Percentiles rank a stretch among this genome's conserved stretches.
Conservation (phyloP, 2,888 invertebrate species). For the Drosophila neotestacea region DNA sequence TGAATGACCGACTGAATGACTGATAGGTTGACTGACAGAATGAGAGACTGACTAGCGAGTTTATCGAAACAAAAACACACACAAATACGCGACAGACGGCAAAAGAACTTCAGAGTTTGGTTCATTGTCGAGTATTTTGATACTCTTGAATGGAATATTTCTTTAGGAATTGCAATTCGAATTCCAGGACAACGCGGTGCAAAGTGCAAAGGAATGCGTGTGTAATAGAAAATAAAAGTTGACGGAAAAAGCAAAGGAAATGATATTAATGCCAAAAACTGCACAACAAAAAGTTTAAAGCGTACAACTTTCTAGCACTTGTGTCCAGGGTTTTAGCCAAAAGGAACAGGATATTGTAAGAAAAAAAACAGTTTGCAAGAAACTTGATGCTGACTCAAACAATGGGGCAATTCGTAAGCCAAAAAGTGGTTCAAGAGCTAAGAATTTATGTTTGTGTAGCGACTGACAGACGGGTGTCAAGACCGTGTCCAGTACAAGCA, state of each 20-base stretch:
- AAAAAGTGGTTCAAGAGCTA: slow-evolving; percentile 60
- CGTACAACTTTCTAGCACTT: slow-evolving; percentile 52
- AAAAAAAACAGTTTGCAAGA: not conserved
- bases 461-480: slow-evolving; percentile 17
- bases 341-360: slow-evolving; percentile 2
- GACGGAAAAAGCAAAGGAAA: slow-evolving; percentile 22
- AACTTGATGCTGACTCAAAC: slow-evolving; percentile 16
- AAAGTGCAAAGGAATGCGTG: slow-evolving; percentile 43
- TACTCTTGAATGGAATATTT: slow-evolving; percentile 61
- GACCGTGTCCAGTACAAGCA: not conserved
- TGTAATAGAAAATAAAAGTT: slow-evolving; percentile 42
- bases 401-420: slow-evolving; percentile 20
- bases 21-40: slow-evolving; percentile 16
- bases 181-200: slow-evolving; percentile 18
- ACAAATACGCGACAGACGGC: slow-evolving; percentile 2
- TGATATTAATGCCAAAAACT: slow-evolving; percentile 64
- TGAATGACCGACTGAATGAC: slow-evolving; percentile 18
- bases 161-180: slow-evolving; percentile 62
- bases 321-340: slow-evolving; percentile 27
- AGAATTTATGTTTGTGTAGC: slow-evolving; percentile 30
- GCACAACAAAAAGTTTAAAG: slow-evolving; percentile 49
- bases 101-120: slow-evolving; percentile 18
- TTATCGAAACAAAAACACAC: slow-evolving; percentile 22
- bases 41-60: slow-evolving; percentile 16
- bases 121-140: slow-evolving; percentile 49